Base-by-base conservation (phyloP, 2,113 vertebrate species). In the Perognathus longimembris region DNA sequence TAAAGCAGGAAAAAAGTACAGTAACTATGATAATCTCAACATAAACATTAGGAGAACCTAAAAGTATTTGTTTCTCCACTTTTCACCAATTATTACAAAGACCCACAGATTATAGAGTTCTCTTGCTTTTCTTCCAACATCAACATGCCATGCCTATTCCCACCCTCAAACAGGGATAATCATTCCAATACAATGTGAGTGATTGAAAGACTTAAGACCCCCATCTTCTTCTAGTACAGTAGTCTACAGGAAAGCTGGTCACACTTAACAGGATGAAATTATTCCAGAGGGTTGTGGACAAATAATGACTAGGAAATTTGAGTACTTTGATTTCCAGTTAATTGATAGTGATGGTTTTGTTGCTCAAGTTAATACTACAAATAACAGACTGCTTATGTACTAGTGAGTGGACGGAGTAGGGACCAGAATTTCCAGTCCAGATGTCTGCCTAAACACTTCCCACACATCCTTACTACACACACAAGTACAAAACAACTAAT, bases 391-490 rank as follows among this genome's bases (percentile, higher is more conserved):
- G 42, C 85, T 30, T 3, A 17, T 50, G 32, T 83, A 34, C 57
- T 63, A 79, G 45, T 18, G 34, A 66, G 38, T 24, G 32, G 61
- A 45, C 69, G 3, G 15, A 84, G n/a, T 70, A 24, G 38, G n/a
- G 50, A 45, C 40, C 28, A 88, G 69, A 90, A 80, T 24, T 74
- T 80, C 85, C 40, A 8, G n/a, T 61, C 82, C 85, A 87, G 24
- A 84, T 71, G 59, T 77, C 76, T 92, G 28, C 81, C 40, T 30
- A 95, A 78, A 84, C 26, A 21, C 78, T 21, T 71, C 85, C 83
- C 11, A 64, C 5, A 84, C 18, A 73, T 40, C 71, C 80, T 89
- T 73, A 50, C 92, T 94, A 89, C 3, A 73, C 86, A 81, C 40
- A 38, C 32, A 63, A 92, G 71, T 85, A 36, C 70, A 74, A 76